Base-by-base conservation (phyloP, 1,140 invertebrate species). In the Aricia agestis region DNA sequence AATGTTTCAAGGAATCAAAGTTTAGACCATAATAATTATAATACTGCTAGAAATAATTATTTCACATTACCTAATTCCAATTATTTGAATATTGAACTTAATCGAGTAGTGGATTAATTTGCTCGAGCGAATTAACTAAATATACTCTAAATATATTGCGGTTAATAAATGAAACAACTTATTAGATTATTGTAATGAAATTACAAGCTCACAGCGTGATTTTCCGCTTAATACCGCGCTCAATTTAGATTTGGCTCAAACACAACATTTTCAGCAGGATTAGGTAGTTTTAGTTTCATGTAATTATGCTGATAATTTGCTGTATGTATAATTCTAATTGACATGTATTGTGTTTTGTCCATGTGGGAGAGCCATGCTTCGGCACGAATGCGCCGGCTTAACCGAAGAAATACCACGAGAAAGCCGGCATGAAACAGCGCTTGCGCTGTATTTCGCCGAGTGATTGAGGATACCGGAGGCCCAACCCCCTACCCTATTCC, bases 231-330 rank as follows among this genome's bases (percentile, higher is more conserved):
- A 74, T 77, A 70, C 74, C 69, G 77, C 73, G 75, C 78, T 73
- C 78, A 73, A 75, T 81, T 82, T 80, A 78, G 81, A 83, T 83
- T 85, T 83, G 79, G 79, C 79, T 81, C 81, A 82, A 78, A 79
- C 82, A 77, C 79, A 83, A 83, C 83, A 85, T 85, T 78, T 81
- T 82, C 79, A 80, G 83, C 83, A 79, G 80, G 80, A 77, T 83
- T 85, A 83, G 81, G 79, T 82, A 79, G 77, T 76, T 71, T 41
- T 63, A n/a, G 68, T 36, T 69, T 69, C n/a, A 25, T 52, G 10
- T 52, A 52, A 52, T 52, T 52, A 15, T 52, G 45, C 45, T 3
- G 13, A 52, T 36, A 36, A 36, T 36, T 36, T 36, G 36, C 6
- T 36, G 0, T 36, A 36, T 2, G 36, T 36, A 36, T 36, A 36